Evolutionary conservation across 2,113 vertebrate species (phyloP).

Genomic region (Narcine bancroftii): DNA sequence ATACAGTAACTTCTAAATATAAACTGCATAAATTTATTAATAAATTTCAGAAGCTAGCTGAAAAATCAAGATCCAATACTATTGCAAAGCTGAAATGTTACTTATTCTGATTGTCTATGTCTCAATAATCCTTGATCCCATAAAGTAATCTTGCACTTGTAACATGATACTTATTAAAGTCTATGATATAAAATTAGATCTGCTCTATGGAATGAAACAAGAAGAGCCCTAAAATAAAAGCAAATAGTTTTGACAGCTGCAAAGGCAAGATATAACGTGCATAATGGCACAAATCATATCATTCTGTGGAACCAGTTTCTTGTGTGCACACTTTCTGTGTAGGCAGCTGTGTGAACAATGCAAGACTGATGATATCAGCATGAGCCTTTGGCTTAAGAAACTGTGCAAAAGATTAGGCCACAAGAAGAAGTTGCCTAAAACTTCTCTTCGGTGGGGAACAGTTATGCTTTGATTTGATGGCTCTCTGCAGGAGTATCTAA

Average conservation of each 20-base stretch:
- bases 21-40: background rate
- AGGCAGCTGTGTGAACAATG: slow-evolving; percentile 29
- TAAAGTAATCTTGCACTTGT: background rate
- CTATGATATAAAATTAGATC: slow-evolving; percentile 36
- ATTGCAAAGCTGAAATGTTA: background rate
- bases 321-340: background rate
- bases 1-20: background rate
- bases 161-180: slow-evolving; percentile 25
- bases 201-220: slow-evolving; percentile 6
- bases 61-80: background rate
- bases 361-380: slow-evolving; percentile 22
- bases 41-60: background rate
- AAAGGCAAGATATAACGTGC: slow-evolving; percentile 6
- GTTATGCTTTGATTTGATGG: background rate
- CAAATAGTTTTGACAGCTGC: slow-evolving; percentile 35
- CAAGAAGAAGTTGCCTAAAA: background rate
- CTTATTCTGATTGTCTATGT: background rate
- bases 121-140: background rate
- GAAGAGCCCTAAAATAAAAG: slow-evolving; percentile 20
- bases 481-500: no score
- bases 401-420: background rate
- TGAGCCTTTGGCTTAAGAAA: slow-evolving; percentile 12
- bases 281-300: slow-evolving; percentile 11
- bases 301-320: background rate
- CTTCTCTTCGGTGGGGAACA: background rate